Evolutionary conservation across 2,888 invertebrate species (phyloP).

Genomic region (Labia minor): DNA sequence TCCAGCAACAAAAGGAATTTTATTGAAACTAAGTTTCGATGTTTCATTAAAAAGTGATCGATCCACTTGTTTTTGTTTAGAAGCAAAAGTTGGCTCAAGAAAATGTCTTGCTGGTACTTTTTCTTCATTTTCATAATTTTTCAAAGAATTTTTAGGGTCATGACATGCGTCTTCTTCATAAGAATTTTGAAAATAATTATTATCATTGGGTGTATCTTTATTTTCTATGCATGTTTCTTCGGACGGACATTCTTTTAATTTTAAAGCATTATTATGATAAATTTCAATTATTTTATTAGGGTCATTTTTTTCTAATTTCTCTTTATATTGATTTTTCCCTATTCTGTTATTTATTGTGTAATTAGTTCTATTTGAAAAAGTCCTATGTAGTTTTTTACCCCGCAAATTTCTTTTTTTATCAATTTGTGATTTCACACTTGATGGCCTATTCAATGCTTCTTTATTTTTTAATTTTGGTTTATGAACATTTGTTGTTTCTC

Average conservation of each 20-base stretch:
- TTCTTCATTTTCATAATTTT: not conserved
- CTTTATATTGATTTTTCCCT: not conserved
- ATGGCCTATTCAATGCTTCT: not conserved
- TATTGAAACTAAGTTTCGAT: constrained; percentile 37
- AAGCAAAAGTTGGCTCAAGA: constrained; percentile 49
- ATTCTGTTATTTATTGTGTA: not conserved
- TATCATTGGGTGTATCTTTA: not conserved
- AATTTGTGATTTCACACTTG: not conserved
- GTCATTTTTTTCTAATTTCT: constrained; percentile 20
- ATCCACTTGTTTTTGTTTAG: constrained; percentile 51
- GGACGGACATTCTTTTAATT: constrained; percentile 26
- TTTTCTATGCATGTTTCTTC: not conserved
- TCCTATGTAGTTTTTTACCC: not conserved
- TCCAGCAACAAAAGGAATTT: constrained; percentile 51
- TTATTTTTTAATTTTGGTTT: not conserved
- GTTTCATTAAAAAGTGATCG: constrained; percentile 38
- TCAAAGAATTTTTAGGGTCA: not conserved
- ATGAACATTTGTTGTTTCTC: not conserved
- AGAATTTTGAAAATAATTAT: not conserved
- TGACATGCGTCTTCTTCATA: not conserved
- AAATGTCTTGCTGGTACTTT: constrained; percentile 1
- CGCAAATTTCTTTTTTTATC: not conserved
- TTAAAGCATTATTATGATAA: constrained; percentile 32
- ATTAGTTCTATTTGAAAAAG: not conserved
- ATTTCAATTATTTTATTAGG: constrained; percentile 32